phyloP scores from a whole-genome alignment of 2,797 vertebrate genomes.

The Alectoris magna region DNA sequence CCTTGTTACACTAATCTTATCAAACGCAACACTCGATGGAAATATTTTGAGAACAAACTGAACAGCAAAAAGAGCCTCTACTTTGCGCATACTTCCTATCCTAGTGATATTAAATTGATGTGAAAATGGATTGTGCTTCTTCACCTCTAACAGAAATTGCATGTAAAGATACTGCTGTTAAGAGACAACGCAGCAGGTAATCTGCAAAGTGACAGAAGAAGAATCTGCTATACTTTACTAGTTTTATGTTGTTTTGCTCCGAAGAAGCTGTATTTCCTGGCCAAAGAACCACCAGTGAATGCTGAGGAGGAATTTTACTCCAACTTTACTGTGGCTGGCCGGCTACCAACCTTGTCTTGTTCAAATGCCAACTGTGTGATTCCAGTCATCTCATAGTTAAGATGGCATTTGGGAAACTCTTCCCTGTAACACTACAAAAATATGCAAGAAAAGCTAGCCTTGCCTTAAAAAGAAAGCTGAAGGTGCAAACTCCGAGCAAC shows the following conservation, averaged over 20 bases:
- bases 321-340: not conserved
- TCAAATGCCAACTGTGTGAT: not conserved
- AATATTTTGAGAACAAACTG: not conserved
- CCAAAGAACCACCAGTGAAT: not conserved
- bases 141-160: not conserved
- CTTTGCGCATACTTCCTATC: not conserved
- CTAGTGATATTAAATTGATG: not conserved
- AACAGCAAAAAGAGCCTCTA: not conserved
- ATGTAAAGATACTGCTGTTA: not conserved
- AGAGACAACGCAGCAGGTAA: not conserved
- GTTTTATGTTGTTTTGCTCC: not conserved
- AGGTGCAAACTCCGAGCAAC: not conserved
- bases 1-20: not conserved
- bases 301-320: not conserved
- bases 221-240: not conserved
- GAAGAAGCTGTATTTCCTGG: not conserved
- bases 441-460: not conserved
- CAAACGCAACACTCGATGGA: not conserved
- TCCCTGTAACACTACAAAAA: fast-evolving
- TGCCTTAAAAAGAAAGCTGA: not conserved
- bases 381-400: not conserved
- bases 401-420: not conserved
- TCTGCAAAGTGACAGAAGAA: not conserved
- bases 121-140: not conserved
- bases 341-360: not conserved